Evolutionary conservation across 37 sponge, comb jelly and placozoan genomes (phyloP), one percentile per base, ranked within the genome.

Genomic region (Halichondria panicea): DNA sequence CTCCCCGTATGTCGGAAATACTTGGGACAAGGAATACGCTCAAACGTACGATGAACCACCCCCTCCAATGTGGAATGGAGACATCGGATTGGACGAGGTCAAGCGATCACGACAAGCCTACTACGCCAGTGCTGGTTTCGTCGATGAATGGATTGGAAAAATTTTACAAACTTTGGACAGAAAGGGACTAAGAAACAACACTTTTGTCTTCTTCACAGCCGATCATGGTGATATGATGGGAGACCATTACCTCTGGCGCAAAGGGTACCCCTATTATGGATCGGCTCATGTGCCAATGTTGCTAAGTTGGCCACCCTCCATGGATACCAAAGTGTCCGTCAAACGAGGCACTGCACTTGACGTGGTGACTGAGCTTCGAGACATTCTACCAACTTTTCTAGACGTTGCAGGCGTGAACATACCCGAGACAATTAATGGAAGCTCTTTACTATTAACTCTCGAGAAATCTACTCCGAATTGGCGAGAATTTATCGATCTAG

Each of bases 161-260:
- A 88, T 88, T 41, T 41, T 83, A 12, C 60, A 25, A 34, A 42
- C 57, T 13, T 31, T 88, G 74, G 44, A 68, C 30, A 43, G 72
- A 1, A 52, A 48, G n/a, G 78, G 71, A 13, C 53, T 79, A 31
- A 34, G 64, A 15, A 70, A 82, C 4, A 65, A 76, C 43, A 88
- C 89, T 32, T 43, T 88, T 24, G 63, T 88, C 30, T 22, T 88
- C 25, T 88, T 88, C 52, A 78, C 89, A 63, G 83, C 89, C 43
- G 89, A 88, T 43, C 89, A 88, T 78, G 89, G 89, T 34, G 89
- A 88, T 34, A 88, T 88, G 89, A 52, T 88, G 67, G 89, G 89
- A 8, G 89, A 88, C 60, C 89, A 88, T 38, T 88, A 88, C 52
- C 89, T 78, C 55, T 88, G 71, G 72, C 55, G 89, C 11, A 88